Percentiles rank a stretch among this genome's conserved stretches.
Evolutionary conservation across 2,888 invertebrate genomes (phyloP).

Genomic region (Chloroclystis v-ata): DNA sequence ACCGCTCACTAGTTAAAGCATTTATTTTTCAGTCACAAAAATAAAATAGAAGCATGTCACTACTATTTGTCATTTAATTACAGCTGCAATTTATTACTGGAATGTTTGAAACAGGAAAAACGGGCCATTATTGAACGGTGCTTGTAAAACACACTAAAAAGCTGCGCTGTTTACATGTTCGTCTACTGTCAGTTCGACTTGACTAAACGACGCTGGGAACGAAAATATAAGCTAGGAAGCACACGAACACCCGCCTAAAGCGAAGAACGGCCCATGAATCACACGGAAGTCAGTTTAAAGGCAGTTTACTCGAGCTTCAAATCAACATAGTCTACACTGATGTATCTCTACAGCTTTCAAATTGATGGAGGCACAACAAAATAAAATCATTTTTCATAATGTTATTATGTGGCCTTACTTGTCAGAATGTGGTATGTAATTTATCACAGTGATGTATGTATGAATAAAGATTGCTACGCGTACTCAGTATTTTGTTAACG

Average conservation of each 20-base stretch:
- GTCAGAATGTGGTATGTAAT: too few species aligned
- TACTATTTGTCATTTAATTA: too few species aligned
- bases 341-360: too few species aligned
- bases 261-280: slow-evolving; percentile 1
- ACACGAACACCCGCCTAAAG: background rate
- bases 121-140: background rate
- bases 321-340: background rate
- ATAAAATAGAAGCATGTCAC: too few species aligned
- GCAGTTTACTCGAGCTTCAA: background rate
- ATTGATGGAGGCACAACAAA: too few species aligned
- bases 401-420: too few species aligned
- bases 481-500: too few species aligned
- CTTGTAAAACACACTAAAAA: slow-evolving; percentile 1
- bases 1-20: too few species aligned
- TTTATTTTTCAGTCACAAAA: too few species aligned
- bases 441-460: too few species aligned
- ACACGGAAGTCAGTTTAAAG: background rate
- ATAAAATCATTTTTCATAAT: too few species aligned
- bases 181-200: background rate
- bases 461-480: too few species aligned
- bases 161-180: slow-evolving; percentile 2
- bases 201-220: background rate
- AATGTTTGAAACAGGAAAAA: background rate
- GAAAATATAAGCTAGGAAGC: background rate
- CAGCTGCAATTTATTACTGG: background rate